phyloP scores from a whole-genome alignment of 1,140 invertebrate genomes.

The Formica exsecta region DNA sequence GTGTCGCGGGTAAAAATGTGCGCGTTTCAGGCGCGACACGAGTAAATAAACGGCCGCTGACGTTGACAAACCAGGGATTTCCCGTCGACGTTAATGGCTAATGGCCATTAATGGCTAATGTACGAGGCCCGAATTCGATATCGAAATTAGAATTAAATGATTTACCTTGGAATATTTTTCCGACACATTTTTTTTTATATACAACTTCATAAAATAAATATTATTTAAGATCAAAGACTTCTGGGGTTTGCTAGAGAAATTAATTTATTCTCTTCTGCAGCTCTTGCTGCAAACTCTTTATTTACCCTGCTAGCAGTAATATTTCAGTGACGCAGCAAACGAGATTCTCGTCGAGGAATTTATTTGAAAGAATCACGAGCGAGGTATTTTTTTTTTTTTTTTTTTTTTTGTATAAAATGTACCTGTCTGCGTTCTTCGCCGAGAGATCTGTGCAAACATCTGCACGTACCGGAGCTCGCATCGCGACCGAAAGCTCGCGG shows the following conservation, averaged over 20 bases:
- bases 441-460: slow-evolving; percentile 13
- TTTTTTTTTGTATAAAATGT: not conserved
- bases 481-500: not conserved
- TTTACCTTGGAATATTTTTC: not conserved
- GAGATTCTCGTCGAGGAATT: slow-evolving; percentile 5
- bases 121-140: slow-evolving; percentile 44
- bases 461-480: not conserved
- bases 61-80: slow-evolving; percentile 67
- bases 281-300: not conserved
- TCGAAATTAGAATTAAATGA: slow-evolving; percentile 2
- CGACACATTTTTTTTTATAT: not conserved
- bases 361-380: slow-evolving; percentile 3
- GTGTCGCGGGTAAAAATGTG: slow-evolving; percentile 55
- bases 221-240: not conserved
- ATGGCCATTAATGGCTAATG: slow-evolving; percentile 64
- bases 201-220: not conserved
- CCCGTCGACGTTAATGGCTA: slow-evolving; percentile 66
- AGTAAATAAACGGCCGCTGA: slow-evolving; percentile 68
- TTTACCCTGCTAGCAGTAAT: not conserved
- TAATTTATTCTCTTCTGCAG: not conserved
- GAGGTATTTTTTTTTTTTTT: not conserved
- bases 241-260: not conserved
- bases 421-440: not conserved
- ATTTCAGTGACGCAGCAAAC: slow-evolving; percentile 4
- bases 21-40: slow-evolving; percentile 50